phyloP scores from a whole-genome alignment of 2,797 vertebrate species.

The Lateolabrax maculatus region DNA sequence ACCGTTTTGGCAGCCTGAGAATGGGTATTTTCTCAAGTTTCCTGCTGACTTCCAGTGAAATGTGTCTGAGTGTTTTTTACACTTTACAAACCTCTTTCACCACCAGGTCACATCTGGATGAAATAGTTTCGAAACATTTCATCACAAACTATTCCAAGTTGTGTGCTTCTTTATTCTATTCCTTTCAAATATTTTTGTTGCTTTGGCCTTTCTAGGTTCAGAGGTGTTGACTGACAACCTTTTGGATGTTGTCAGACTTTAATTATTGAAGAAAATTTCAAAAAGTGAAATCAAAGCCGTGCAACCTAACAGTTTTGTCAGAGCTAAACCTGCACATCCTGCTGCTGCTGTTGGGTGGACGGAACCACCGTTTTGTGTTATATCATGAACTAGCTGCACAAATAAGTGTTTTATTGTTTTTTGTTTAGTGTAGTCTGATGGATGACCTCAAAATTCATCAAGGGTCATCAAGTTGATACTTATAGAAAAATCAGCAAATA shows the following conservation, averaged over 20 bases:
- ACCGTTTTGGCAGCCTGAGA: constrained; percentile 3
- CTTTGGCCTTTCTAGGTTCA: not conserved
- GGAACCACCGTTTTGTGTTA: not conserved
- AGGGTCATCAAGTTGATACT: too few species aligned
- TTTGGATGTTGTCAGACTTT: not conserved
- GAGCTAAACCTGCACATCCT: not conserved
- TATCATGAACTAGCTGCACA: not conserved
- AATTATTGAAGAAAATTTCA: not conserved
- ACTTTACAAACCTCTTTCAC: not conserved
- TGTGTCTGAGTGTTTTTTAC: not conserved
- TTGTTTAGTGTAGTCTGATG: not conserved
- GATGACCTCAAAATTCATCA: not conserved
- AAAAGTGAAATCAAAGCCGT: not conserved
- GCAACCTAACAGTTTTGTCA: not conserved
- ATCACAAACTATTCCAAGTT: not conserved
- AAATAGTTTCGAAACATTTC: not conserved
- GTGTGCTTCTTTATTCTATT: not conserved
- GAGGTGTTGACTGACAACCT: not conserved
- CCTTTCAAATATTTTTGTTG: not conserved
- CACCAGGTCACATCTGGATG: too few species aligned
- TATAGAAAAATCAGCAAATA: too few species aligned
- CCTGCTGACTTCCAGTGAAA: constrained; percentile 12
- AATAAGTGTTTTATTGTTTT: not conserved
- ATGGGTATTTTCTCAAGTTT: not conserved
- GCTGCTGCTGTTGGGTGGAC: too few species aligned